Conservation (phyloP, 2,797 vertebrate species). For the Ficedula albicollis region DNA sequence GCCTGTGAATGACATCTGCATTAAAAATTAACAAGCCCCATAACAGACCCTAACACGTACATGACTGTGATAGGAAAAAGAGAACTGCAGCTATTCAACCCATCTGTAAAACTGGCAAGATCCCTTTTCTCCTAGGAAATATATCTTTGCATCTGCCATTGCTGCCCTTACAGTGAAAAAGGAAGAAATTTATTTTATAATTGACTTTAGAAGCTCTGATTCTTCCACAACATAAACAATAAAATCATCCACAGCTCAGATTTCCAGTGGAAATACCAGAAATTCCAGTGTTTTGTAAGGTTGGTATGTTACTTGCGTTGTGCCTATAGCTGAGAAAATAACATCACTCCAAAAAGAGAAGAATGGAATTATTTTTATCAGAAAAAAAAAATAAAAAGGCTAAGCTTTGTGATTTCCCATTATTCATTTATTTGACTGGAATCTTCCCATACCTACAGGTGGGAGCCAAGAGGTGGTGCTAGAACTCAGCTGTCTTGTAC, state of each 20-base stretch:
- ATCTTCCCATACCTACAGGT: slow-evolving; percentile 39
- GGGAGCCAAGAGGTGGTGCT: slow-evolving; percentile 67
- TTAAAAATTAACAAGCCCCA: neutral
- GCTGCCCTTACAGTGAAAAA: neutral
- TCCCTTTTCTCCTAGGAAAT: neutral
- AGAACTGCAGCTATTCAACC: neutral
- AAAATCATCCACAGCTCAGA: neutral
- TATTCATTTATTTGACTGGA: neutral
- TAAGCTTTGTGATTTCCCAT: neutral
- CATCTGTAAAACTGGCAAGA: neutral
- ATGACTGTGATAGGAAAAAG: neutral
- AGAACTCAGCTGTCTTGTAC: slow-evolving; percentile 38
- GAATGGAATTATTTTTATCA: neutral
- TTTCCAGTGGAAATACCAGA: neutral
- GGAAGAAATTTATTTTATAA: neutral
- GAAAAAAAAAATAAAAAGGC: neutral
- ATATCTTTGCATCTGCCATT: neutral
- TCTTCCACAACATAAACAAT: neutral
- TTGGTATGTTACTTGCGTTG: neutral
- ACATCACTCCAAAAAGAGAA: neutral
- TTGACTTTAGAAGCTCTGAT: neutral
- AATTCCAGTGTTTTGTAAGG: neutral
- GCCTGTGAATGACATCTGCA: neutral
- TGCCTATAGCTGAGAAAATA: neutral
- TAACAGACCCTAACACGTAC: neutral